These are phyloP conservation scores for Amphiprion clarkii DNA, from an alignment of 2,797 vertebrate genomes.

Conservation along the genomic window DNA sequence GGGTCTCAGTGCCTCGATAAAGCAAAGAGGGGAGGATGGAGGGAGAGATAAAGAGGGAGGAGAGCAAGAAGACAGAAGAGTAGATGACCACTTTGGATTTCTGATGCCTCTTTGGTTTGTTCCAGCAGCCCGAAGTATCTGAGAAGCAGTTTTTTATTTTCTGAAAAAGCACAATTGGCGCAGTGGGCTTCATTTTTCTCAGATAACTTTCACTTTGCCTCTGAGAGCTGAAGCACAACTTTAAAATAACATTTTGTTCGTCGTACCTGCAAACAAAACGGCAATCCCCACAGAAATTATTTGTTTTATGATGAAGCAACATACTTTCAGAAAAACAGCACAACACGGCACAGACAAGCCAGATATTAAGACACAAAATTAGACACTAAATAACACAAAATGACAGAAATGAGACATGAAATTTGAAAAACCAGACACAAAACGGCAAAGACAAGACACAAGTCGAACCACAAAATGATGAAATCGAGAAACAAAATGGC, in stretches of 20 bases:
- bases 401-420: too few relatives aligned
- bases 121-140: slow-evolving; percentile 37
- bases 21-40: slow-evolving; percentile 48
- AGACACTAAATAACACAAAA: too few relatives aligned
- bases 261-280: slow-evolving; percentile 1
- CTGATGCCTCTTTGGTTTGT: slow-evolving; percentile 47
- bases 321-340: background rate
- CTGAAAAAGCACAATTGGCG: slow-evolving; percentile 44
- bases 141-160: slow-evolving; percentile 41
- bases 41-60: slow-evolving; percentile 63
- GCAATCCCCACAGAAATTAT: slow-evolving; percentile 19
- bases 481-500: too few relatives aligned
- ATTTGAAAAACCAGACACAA: too few relatives aligned
- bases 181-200: slow-evolving; percentile 36
- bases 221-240: slow-evolving; percentile 5
- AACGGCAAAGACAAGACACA: too few relatives aligned
- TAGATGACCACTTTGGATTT: slow-evolving; percentile 54
- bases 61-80: slow-evolving; percentile 35
- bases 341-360: too few relatives aligned
- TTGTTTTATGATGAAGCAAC: slow-evolving; percentile 30
- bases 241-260: slow-evolving; percentile 3
- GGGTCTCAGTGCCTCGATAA: slow-evolving; percentile 78
- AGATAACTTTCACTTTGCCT: slow-evolving; percentile 8
- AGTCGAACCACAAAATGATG: too few relatives aligned
- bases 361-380: too few relatives aligned